These are phyloP conservation scores for Lacerta agilis DNA, from an alignment of 2,797 vertebrate species.

Conservation along the genomic window DNA sequence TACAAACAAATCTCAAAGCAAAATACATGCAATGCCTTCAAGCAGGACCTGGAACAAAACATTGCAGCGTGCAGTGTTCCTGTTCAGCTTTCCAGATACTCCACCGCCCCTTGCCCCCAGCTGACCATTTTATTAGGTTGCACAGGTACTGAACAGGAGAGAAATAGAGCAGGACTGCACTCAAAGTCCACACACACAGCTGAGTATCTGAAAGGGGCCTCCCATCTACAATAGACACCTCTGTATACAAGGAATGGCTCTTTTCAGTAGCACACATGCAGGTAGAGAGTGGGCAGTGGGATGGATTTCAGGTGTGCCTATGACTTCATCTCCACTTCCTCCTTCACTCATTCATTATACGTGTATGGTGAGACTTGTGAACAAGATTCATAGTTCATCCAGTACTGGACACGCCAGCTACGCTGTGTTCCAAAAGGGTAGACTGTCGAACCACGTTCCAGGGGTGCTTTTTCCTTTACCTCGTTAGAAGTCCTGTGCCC, in stretches of 20 bases:
- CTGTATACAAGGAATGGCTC: too few species aligned
- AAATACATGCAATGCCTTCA: neutral
- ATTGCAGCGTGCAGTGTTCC: neutral
- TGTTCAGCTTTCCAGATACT: neutral
- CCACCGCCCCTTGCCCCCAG: neutral
- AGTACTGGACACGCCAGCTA: neutral
- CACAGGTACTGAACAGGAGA: neutral
- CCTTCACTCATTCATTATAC: neutral
- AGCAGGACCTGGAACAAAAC: neutral
- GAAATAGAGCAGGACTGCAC: neutral
- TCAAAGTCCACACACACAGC: neutral
- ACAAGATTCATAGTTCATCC: neutral
- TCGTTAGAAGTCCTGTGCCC: constrained; percentile 93
- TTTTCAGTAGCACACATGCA: neutral
- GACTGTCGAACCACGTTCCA: neutral
- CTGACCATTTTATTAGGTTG: too few species aligned
- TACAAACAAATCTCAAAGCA: constrained; percentile 1
- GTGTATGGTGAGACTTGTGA: neutral
- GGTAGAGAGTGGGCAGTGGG: neutral
- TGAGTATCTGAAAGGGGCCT: neutral
- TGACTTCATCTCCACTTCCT: neutral
- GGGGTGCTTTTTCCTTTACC: constrained; percentile 75
- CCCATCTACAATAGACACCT: neutral
- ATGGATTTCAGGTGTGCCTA: neutral
- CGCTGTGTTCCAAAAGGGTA: neutral